These are phyloP conservation scores for Sycophila texana DNA, from an alignment of 2,888 invertebrate species.

Conservation along the genomic window DNA sequence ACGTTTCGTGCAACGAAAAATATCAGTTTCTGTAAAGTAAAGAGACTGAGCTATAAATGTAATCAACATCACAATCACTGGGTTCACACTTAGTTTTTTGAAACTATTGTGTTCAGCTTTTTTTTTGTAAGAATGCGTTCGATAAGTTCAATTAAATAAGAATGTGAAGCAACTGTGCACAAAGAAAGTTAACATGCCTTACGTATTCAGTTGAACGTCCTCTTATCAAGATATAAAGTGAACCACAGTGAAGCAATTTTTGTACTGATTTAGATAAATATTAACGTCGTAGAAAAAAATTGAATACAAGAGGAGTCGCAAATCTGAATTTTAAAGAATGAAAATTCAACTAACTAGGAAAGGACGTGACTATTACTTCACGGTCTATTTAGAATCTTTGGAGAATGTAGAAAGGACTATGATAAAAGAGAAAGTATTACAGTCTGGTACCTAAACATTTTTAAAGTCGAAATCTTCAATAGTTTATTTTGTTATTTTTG, in stretches of 20 bases:
- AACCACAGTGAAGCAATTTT: slow-evolving; percentile 50
- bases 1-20: slow-evolving; percentile 38
- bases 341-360: background rate
- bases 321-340: background rate
- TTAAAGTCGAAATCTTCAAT: no score
- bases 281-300: slow-evolving; percentile 18
- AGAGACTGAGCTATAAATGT: slow-evolving; percentile 13
- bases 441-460: no score
- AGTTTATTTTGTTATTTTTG: no score
- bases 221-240: slow-evolving; percentile 53
- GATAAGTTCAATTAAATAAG: slow-evolving; percentile 33
- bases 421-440: no score
- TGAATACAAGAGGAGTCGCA: slow-evolving; percentile 37
- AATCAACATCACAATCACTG: slow-evolving; percentile 37
- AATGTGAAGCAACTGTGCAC: slow-evolving; percentile 26
- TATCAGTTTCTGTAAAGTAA: slow-evolving; percentile 9
- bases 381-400: no score
- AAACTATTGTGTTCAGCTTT: slow-evolving; percentile 22
- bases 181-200: slow-evolving; percentile 44
- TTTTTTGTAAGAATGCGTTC: slow-evolving; percentile 53
- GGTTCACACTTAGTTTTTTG: slow-evolving; percentile 17
- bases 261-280: slow-evolving; percentile 49
- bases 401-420: no score
- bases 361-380: no score
- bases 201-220: slow-evolving; percentile 28